Evolutionary conservation across 1,140 invertebrate genomes (phyloP), one percentile per base, ranked within the genome.

Genomic region (Orius insidiosus): DNA sequence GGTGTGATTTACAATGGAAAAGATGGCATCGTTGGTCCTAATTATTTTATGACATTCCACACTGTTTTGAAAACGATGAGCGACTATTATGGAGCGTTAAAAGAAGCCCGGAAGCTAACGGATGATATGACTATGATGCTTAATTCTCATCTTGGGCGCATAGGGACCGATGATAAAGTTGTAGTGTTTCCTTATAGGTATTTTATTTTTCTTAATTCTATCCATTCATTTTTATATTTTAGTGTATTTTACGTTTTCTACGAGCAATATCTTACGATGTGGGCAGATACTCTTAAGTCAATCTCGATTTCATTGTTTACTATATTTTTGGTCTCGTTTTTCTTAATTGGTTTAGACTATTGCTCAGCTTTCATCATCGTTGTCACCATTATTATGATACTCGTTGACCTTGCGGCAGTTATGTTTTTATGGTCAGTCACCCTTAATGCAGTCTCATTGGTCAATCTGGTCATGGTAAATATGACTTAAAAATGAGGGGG

Each of bases 171-270:
- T 16, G 50, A 63, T 2, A 66, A 70, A 4, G 70, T 84, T 32
- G 76, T 81, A 64, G 88, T 97, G n/a, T 97, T 96, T 62, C 88
- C 93, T 0, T 97, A 97, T 67, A 94, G 72, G 72, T 72, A 39
- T 24, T 24, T 24, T 24, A 24, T 24, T 24, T 24, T 7, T 3
- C 7, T 24, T 24, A 7, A 7, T 24, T 24, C n/a, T n/a, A n/a
- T n/a, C n/a, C n/a, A n/a, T n/a, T n/a, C n/a, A 24, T 4, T 24
- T 24, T 24, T 53, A n/a, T n/a, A n/a, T 68, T 71, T 49, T 62
- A 78, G 90, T 51, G 76, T 97, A 14, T 97, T 97, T 64, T 98
- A 99, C 60, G 93, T 98, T 8, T 99, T 95, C 65, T 99, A 98
- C 59, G 96, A 99, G 62, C 95, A 99, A 67, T 99, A 98, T 64